Evolutionary conservation across 2,888 invertebrate species (phyloP).

Genomic region (Macrosoma leucophasiata): DNA sequence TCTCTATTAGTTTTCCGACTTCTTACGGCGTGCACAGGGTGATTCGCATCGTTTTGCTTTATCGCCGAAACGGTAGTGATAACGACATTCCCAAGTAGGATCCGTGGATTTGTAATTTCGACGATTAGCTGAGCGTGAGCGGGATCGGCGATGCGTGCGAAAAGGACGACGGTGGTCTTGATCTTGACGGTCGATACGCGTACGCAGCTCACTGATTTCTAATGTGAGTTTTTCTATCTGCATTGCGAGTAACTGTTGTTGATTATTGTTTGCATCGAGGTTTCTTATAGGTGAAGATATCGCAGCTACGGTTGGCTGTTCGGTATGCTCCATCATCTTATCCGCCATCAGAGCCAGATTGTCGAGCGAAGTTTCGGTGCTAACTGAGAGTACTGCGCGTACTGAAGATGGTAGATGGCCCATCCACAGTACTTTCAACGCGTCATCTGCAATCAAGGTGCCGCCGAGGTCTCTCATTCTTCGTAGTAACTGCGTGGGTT

Average conservation of each 20-base stretch:
- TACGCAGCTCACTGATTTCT: conserved; percentile 1
- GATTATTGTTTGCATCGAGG: too few species aligned
- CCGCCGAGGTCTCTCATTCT: too few species aligned
- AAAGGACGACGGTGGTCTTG: conserved; percentile 1
- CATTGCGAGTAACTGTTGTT: too few species aligned
- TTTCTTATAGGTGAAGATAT: too few species aligned
- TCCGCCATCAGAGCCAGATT: conserved; percentile 4
- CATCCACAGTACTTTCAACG: conserved; percentile 8
- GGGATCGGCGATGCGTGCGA: not conserved
- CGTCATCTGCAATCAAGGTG: conserved; percentile 7
- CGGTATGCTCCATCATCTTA: conserved; percentile 5
- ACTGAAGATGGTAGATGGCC: conserved; percentile 8
- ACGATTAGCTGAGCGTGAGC: not conserved
- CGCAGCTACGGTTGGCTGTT: conserved; percentile 4
- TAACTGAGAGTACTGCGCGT: conserved; percentile 9
- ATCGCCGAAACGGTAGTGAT: conserved; percentile 14
- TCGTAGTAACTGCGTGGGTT: too few species aligned
- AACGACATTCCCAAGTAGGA: conserved; percentile 12
- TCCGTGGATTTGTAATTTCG: not conserved
- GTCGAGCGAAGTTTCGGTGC: conserved; percentile 9
- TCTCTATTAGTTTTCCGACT: conserved; percentile 14
- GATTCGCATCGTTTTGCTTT: conserved; percentile 12
- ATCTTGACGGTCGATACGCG: not conserved
- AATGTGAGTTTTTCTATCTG: conserved; percentile 2
- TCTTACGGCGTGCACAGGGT: conserved; percentile 13